Evolutionary conservation across 2,888 invertebrate species (phyloP).

Genomic region (Isotomurus palustris): DNA sequence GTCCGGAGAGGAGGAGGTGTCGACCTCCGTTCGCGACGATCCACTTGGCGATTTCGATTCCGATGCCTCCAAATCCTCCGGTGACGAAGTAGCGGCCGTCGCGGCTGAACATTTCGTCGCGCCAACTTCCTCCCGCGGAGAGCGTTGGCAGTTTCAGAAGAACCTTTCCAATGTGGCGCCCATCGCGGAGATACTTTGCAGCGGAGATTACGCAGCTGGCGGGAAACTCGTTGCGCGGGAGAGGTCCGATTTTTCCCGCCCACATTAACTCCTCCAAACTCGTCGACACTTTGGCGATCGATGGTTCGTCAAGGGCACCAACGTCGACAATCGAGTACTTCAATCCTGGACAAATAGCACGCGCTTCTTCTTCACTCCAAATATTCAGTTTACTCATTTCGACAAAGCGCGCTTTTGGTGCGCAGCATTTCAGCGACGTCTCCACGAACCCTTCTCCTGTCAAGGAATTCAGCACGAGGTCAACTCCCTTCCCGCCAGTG

Average conservation of each 20-base stretch:
- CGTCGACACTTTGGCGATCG: neutral
- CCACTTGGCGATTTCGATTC: constrained; percentile 21
- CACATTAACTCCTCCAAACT: neutral
- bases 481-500: constrained; percentile 18
- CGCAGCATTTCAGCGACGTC: constrained; percentile 11
- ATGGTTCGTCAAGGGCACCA: neutral
- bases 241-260: neutral
- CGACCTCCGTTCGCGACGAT: constrained; percentile 20
- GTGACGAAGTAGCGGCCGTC: constrained; percentile 19
- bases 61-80: constrained; percentile 25
- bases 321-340: constrained; percentile 22
- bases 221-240: constrained; percentile 13
- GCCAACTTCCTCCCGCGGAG: too few species aligned
- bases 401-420: constrained; percentile 16
- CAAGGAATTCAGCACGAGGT: constrained; percentile 25
- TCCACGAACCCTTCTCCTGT: constrained; percentile 26
- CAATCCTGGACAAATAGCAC: constrained; percentile 19
- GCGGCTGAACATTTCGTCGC: constrained; percentile 4
- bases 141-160: constrained; percentile 5
- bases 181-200: constrained; percentile 15
- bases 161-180: constrained; percentile 17
- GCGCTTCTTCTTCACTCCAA: constrained; percentile 22
- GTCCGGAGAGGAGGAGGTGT: constrained; percentile 30
- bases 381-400: constrained; percentile 27
- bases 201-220: constrained; percentile 10